Percentiles rank a stretch among this genome's conserved stretches.
Conservation (phyloP, 1,140 invertebrate species). For the Drosophila littoralis region DNA sequence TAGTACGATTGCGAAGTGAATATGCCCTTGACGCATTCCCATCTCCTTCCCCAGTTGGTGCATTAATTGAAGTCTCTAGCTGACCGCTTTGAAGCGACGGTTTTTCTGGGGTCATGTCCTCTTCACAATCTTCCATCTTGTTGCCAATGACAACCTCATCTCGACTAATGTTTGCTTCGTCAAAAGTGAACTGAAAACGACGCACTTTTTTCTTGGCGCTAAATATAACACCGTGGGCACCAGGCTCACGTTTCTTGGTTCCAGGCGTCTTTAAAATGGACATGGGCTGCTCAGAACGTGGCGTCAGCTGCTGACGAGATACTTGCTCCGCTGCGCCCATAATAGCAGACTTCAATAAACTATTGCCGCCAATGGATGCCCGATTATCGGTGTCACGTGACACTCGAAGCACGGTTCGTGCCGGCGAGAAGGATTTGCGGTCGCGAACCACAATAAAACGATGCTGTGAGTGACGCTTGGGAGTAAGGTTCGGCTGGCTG, state of each 20-base stretch:
- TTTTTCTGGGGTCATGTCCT: constrained; percentile 54
- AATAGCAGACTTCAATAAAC: constrained; percentile 55
- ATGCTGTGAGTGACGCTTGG: constrained; percentile 3
- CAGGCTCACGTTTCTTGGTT: constrained; percentile 49
- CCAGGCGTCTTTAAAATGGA: constrained; percentile 79
- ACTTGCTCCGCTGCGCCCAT: constrained; percentile 48
- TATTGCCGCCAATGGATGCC: constrained; percentile 22
- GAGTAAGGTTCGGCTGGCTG: not conserved
- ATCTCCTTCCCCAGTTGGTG: not conserved
- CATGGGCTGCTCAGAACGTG: constrained; percentile 9
- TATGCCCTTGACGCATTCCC: constrained; percentile 39
- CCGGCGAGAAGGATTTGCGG: constrained; percentile 63
- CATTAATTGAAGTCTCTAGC: not conserved
- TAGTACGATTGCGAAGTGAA: constrained; percentile 59
- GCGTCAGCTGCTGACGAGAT: constrained; percentile 10
- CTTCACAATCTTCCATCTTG: constrained; percentile 58
- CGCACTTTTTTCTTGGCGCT: constrained; percentile 78
- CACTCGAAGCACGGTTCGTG: constrained; percentile 59
- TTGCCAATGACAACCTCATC: constrained; percentile 39
- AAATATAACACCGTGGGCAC: constrained; percentile 59
- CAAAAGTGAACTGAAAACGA: constrained; percentile 64
- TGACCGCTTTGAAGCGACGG: not conserved
- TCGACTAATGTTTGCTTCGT: constrained; percentile 47
- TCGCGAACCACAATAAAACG: constrained; percentile 57
- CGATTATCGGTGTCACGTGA: constrained; percentile 32